Evolutionary conservation across 2,888 invertebrate genomes (phyloP).

Genomic region (Drosophila paranaensis): DNA sequence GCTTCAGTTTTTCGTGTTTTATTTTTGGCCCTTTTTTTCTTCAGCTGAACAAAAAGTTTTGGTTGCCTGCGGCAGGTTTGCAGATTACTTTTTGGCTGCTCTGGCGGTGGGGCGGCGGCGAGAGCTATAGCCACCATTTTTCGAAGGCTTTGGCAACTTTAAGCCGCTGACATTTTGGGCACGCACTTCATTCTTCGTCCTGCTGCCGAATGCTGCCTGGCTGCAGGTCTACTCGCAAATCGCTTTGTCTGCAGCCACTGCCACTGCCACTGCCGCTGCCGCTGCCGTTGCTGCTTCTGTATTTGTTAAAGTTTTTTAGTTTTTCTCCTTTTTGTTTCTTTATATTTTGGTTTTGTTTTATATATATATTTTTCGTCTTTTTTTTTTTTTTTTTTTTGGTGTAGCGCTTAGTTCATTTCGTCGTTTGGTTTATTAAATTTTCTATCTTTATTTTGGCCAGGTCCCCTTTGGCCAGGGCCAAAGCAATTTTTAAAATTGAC

Average conservation of each 20-base stretch:
- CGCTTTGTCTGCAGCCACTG: slow-evolving; percentile 47
- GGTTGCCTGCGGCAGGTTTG: slow-evolving; percentile 65
- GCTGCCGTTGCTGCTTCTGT: slow-evolving; percentile 13
- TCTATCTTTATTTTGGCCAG: slow-evolving; percentile 55
- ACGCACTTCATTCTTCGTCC: slow-evolving; percentile 59
- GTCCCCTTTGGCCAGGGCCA: slow-evolving; percentile 32
- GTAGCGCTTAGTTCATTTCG: slow-evolving; percentile 59
- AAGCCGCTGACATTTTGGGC: slow-evolving; percentile 77
- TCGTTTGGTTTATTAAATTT: slow-evolving; percentile 74
- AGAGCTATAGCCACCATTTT: slow-evolving; percentile 31
- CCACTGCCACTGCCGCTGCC: neutral
- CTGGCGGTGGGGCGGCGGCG: slow-evolving; percentile 1
- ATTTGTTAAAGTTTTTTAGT: slow-evolving; percentile 46
- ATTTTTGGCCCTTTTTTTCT: slow-evolving; percentile 17
- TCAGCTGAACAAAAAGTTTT: slow-evolving; percentile 59
- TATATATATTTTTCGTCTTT: neutral
- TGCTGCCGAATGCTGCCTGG: slow-evolving; percentile 15
- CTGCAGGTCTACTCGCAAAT: slow-evolving; percentile 46
- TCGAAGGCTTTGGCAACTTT: slow-evolving; percentile 63
- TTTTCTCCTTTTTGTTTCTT: slow-evolving; percentile 2
- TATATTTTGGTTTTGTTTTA: slow-evolving; percentile 1
- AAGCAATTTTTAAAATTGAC: slow-evolving; percentile 75
- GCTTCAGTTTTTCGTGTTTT: slow-evolving; percentile 40
- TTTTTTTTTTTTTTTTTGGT: neutral
- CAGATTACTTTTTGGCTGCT: slow-evolving; percentile 71